phyloP scores from a whole-genome alignment of 2,888 invertebrate species.

The Halictus ligatus region DNA sequence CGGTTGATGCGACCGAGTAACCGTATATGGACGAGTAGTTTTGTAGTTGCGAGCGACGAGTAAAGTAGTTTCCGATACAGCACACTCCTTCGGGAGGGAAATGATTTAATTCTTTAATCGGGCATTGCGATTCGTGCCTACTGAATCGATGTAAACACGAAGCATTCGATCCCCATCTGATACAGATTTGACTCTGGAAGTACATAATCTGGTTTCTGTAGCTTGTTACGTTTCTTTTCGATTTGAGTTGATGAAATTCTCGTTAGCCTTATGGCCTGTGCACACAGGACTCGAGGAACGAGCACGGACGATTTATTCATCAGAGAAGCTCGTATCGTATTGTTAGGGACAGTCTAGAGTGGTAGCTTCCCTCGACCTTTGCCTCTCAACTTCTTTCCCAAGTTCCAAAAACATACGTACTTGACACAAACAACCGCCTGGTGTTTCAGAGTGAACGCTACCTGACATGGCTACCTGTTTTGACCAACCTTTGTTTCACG shows the following conservation, averaged over 20 bases:
- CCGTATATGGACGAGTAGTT: not conserved
- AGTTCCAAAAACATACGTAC: conserved; percentile 34
- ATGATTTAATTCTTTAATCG: not conserved
- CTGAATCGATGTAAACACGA: not conserved
- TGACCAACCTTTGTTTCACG: conserved; percentile 58
- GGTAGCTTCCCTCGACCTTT: conserved; percentile 52
- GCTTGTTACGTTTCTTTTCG: not conserved
- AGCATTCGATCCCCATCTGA: not conserved
- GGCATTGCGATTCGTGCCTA: not conserved
- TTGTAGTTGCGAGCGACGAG: not conserved
- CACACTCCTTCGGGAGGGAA: not conserved
- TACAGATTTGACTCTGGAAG: not conserved
- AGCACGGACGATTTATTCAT: not conserved
- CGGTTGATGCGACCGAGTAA: not conserved
- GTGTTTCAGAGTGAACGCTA: conserved; percentile 40
- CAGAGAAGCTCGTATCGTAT: not conserved
- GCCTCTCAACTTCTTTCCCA: conserved; percentile 19
- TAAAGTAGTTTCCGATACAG: not conserved
- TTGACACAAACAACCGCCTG: conserved; percentile 36
- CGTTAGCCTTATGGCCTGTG: not conserved
- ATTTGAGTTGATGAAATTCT: not conserved
- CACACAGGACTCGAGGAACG: not conserved
- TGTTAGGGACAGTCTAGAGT: not conserved
- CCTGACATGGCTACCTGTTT: conserved; percentile 62
- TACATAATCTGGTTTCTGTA: not conserved